Conservation (phyloP, 2,888 invertebrate species). For the Scaptomyza reducta region DNA sequence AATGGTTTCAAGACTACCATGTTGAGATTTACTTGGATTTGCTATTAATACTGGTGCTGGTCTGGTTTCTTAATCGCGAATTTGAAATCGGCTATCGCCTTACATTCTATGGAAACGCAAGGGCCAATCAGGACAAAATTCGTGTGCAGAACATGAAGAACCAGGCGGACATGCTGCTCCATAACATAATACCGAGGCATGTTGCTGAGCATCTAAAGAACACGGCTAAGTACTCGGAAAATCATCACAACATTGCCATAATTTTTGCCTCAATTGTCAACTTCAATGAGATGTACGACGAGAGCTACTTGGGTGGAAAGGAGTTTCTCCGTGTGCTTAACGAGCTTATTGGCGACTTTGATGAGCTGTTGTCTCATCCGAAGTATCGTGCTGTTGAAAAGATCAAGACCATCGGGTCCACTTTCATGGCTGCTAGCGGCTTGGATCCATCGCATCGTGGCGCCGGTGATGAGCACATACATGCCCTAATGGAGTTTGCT, state of each 20-base stretch:
- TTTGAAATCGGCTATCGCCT: slow-evolving; percentile 97
- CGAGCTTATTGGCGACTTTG: slow-evolving; percentile 97
- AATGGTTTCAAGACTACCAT: slow-evolving; percentile 85
- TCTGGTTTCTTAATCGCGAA: slow-evolving; percentile 97
- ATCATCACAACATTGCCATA: slow-evolving; percentile 95
- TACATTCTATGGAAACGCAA: slow-evolving; percentile 96
- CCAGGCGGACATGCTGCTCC: slow-evolving; percentile 97
- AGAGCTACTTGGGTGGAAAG: slow-evolving; percentile 96
- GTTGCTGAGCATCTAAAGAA: slow-evolving; percentile 97
- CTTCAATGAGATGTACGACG: slow-evolving; percentile 99
- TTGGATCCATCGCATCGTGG: slow-evolving; percentile 92
- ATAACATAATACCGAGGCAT: slow-evolving; percentile 98
- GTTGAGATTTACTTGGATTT: slow-evolving; percentile 93
- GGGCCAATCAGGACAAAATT: slow-evolving; percentile 94
- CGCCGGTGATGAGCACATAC: slow-evolving; percentile 89
- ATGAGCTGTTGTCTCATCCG: slow-evolving; percentile 93
- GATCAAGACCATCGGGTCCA: slow-evolving; percentile 98
- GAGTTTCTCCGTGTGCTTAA: slow-evolving; percentile 97
- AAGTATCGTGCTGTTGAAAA: slow-evolving; percentile 96
- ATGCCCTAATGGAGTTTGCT: slow-evolving; percentile 96
- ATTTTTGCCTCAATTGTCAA: slow-evolving; percentile 98
- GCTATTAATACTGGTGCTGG: slow-evolving; percentile 91
- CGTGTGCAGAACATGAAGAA: slow-evolving; percentile 96
- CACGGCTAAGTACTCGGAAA: slow-evolving; percentile 96
- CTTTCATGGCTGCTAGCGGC: slow-evolving; percentile 99